Conservation (phyloP, 2,113 vertebrate species). For the Coreoperca whiteheadi region DNA sequence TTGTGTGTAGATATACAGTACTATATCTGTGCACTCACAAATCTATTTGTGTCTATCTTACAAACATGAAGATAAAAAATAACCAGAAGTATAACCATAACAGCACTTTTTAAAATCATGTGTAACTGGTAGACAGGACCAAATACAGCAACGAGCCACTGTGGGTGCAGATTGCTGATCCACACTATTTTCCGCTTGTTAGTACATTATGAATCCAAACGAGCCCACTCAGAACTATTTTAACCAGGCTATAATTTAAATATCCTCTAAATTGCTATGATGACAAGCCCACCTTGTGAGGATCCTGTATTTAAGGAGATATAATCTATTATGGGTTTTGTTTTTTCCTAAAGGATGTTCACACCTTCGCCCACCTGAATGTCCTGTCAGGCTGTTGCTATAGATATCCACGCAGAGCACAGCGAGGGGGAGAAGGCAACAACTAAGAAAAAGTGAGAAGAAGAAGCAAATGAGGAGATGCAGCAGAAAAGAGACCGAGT, state of each 20-base stretch:
- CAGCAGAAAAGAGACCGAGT: constrained; percentile 31
- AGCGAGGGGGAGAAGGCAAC: constrained; percentile 62
- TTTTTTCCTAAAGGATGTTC: constrained; percentile 65
- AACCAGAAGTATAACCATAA: background rate
- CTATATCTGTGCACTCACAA: background rate
- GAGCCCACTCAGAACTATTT: constrained; percentile 50
- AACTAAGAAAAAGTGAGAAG: constrained; percentile 56
- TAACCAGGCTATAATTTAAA: constrained; percentile 34
- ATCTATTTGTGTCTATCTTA: constrained; percentile 12
- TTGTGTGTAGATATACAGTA: background rate
- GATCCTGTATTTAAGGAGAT: constrained; percentile 35
- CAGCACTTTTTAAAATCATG: constrained; percentile 15
- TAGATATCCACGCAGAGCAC: constrained; percentile 78
- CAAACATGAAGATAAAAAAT: constrained; percentile 6
- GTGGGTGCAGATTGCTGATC: constrained; percentile 39
- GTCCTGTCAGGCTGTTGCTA: constrained; percentile 83
- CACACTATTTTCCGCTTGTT: constrained; percentile 15
- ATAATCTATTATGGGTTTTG: constrained; percentile 41
- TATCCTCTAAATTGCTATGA: constrained; percentile 29
- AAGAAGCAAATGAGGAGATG: constrained; percentile 62
- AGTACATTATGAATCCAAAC: constrained; percentile 15
- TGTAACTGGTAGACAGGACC: constrained; percentile 10
- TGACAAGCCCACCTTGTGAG: constrained; percentile 35
- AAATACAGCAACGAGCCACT: constrained; percentile 7
- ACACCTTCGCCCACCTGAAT: constrained; percentile 80